Conservation (phyloP, 1,140 invertebrate genomes). For the Pomacea maculata region DNA sequence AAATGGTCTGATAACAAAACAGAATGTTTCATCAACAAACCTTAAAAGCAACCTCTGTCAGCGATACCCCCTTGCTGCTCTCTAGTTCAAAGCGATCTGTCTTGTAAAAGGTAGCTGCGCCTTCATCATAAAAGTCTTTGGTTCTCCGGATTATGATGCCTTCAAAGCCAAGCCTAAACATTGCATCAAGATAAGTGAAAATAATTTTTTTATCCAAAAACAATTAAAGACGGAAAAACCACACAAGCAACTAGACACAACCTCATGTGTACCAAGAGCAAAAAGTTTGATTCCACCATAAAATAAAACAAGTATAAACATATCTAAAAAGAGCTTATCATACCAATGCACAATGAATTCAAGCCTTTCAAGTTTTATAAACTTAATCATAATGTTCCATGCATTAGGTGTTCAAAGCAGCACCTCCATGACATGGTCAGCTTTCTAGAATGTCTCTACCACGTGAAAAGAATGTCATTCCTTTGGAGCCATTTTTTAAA, state of each 20-base stretch:
- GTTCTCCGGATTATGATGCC: slow-evolving; percentile 54
- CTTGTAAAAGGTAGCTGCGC: slow-evolving; percentile 63
- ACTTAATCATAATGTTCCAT: too few species aligned
- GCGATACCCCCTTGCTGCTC: slow-evolving; percentile 27
- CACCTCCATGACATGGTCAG: too few species aligned
- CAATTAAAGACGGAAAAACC: neutral
- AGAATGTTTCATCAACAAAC: slow-evolving; percentile 29
- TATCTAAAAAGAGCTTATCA: too few species aligned
- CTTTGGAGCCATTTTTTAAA: too few species aligned
- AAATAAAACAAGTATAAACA: too few species aligned
- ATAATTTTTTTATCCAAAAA: neutral
- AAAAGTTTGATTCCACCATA: too few species aligned
- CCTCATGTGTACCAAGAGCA: neutral
- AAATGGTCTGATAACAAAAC: too few species aligned
- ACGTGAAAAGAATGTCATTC: too few species aligned
- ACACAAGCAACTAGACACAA: neutral
- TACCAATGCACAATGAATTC: too few species aligned
- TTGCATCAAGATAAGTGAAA: neutral
- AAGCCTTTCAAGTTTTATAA: too few species aligned
- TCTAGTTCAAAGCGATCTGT: slow-evolving; percentile 50
- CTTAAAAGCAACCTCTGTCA: slow-evolving; percentile 51
- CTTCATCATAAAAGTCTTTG: slow-evolving; percentile 55
- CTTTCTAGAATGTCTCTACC: too few species aligned
- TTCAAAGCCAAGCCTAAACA: slow-evolving; percentile 58
- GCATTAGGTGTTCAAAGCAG: too few species aligned